Base-by-base conservation (phyloP, 2,797 vertebrate species). In the Eurystomus glaucurus region DNA sequence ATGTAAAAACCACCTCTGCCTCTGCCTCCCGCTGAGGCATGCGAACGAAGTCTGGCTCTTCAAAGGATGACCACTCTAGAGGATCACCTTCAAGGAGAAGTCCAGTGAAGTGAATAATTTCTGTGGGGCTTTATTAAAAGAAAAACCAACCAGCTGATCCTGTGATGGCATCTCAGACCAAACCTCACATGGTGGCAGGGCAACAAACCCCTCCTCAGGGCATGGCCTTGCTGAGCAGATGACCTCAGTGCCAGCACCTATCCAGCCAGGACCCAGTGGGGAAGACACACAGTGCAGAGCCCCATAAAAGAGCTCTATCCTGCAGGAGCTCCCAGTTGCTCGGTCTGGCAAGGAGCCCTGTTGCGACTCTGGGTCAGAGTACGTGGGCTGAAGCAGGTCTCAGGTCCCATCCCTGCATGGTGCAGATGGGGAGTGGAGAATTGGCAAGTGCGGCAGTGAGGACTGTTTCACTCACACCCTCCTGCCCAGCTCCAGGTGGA, bases 11-110 rank as follows among this genome's bases (percentile, higher is more conserved):
- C 31, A 35, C 3, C 7, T 19, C 10, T 33, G 37, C 43, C 65
- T 88, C 75, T 72, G 45, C 46, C 68, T 65, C 35, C 46, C 3
- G 0, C n/a, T 1, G 4, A 11, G 6, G 6, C 0, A 0, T 6
- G 46, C 84, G 48, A 37, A 29, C 45, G 72, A 78, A 88, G 84
- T 12, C 39, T 48, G 45, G 1, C 55, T 86, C 35, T 93, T 87
- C 70, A 66, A 90, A 88, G 48, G 55, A 28, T 58, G 51, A 50
- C 16, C 25, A 3, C 29, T 55, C 21, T 7, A 31, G 11, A 82
- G 29, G 14, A 8, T 45, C 1, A 2, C 16, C 81, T 93, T 64
- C 52, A 41, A 80, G 79, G 28, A 70, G 37, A 77, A 72, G 43
- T 57, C 66, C 60, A 33, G 13, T 20, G 25, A 68, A 72, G 7